Percentiles rank a stretch among this genome's conserved stretches.
These are phyloP conservation scores for Callopanchax toddi DNA, from an alignment of 2,113 vertebrate species.

Conservation along the genomic window DNA sequence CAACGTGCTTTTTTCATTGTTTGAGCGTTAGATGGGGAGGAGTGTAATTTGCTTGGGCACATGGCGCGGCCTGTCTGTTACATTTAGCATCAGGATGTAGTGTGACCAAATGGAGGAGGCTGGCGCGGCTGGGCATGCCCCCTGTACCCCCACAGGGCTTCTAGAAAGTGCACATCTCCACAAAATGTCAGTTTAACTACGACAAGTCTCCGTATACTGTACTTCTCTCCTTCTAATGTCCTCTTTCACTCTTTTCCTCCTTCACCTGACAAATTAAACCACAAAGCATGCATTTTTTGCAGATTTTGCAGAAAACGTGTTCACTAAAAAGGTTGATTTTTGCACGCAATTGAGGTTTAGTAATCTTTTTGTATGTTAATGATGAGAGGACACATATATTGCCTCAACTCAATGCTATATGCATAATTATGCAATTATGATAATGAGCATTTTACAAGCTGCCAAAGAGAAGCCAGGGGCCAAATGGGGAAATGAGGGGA, in stretches of 20 bases:
- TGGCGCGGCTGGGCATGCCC: slow-evolving; percentile 59
- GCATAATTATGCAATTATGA: slow-evolving; percentile 58
- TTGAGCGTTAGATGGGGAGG: slow-evolving; percentile 47
- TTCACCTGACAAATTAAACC: background rate
- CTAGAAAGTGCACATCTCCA: slow-evolving; percentile 72
- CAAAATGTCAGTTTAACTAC: slow-evolving; percentile 70
- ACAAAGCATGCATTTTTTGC: slow-evolving; percentile 1
- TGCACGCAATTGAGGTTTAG: slow-evolving; percentile 20
- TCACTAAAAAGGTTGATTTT: slow-evolving; percentile 24
- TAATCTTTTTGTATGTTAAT: slow-evolving; percentile 48
- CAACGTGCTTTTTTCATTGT: slow-evolving; percentile 24
- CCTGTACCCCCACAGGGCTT: slow-evolving; percentile 59
- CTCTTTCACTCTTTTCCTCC: slow-evolving; percentile 5
- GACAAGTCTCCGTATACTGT: slow-evolving; percentile 39
- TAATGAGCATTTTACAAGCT: slow-evolving; percentile 59
- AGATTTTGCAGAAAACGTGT: slow-evolving; percentile 16
- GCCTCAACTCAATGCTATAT: slow-evolving; percentile 38
- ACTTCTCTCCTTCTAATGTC: background rate
- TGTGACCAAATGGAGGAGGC: slow-evolving; percentile 41
- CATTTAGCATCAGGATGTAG: slow-evolving; percentile 59
- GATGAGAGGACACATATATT: slow-evolving; percentile 37
- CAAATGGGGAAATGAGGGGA: slow-evolving; percentile 50
- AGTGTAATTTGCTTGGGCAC: slow-evolving; percentile 67
- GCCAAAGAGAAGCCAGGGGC: slow-evolving; percentile 45
- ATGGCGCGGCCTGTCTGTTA: slow-evolving; percentile 59